A percentile compares a stretch with the other conserved stretches of the same genome.
Conservation (phyloP, 2,888 invertebrate species). For the Ophioninae sp. region DNA sequence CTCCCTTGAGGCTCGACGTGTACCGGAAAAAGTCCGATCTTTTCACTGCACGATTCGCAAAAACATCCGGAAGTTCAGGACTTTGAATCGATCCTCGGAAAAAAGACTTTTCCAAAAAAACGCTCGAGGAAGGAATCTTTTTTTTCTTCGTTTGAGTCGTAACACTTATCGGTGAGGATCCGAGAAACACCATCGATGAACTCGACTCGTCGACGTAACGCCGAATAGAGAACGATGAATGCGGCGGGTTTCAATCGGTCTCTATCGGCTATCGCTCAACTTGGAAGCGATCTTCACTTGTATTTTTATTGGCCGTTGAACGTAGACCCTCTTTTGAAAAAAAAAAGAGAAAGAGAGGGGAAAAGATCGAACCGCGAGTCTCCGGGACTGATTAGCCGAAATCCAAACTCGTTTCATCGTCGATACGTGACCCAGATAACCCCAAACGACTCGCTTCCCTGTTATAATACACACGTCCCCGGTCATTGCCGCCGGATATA, state of each 20-base stretch:
- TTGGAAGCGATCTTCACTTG: slow-evolving; percentile 65
- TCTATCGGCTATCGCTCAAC: slow-evolving; percentile 62
- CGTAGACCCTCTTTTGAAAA: slow-evolving; percentile 72
- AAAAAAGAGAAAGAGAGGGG: slow-evolving; percentile 10
- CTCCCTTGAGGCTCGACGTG: slow-evolving; percentile 5
- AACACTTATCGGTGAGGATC: neutral
- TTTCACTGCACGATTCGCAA: slow-evolving; percentile 22
- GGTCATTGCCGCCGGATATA: slow-evolving; percentile 61
- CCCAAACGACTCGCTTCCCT: slow-evolving; percentile 47
- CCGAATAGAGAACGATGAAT: slow-evolving; percentile 17
- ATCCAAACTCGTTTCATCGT: slow-evolving; percentile 77
- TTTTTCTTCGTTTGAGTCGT: neutral
- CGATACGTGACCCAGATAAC: slow-evolving; percentile 75
- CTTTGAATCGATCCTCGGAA: neutral
- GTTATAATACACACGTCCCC: slow-evolving; percentile 22
- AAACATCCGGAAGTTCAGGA: slow-evolving; percentile 19
- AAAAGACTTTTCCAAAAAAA: neutral
- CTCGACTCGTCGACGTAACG: slow-evolving; percentile 4
- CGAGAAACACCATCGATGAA: slow-evolving; percentile 25
- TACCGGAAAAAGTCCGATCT: neutral
- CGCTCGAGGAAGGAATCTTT: neutral
- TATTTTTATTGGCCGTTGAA: slow-evolving; percentile 72
- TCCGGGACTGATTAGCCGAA: slow-evolving; percentile 75
- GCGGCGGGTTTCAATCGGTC: slow-evolving; percentile 10
- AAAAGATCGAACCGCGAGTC: slow-evolving; percentile 59